Base-by-base conservation (phyloP, 2,888 invertebrate species). In the Linyphia triangularis region DNA sequence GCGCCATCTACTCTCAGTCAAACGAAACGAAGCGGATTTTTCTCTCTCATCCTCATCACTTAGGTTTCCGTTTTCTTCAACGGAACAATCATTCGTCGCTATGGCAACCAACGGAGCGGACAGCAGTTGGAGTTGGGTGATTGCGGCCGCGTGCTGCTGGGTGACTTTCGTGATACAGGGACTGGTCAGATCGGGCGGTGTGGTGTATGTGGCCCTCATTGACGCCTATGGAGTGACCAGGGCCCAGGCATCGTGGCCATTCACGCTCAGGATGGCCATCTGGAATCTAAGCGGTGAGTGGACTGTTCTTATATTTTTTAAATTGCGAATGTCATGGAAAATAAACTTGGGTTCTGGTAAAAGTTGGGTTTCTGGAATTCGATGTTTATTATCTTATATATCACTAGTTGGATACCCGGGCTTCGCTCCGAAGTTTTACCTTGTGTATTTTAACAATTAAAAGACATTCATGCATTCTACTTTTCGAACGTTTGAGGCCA, bases 101-200 rank as follows among this genome's bases (percentile, higher is more conserved):
- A 75, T 85, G 85, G 69, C 84, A 43, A 79, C 43, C n/a, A 26
- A 6, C 2, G 72, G 70, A 65, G 65, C 89, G 40, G 90, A 90
- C 51, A 85, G 82, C 13, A 61, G 75, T 1, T 90, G 90, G 89
- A 89, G 90, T 78, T 90, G 90, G 90, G 89, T 90, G 33, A 90
- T 90, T 10, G 90, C 90, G 13, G 79, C 61, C 10, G 88, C 90
- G 0, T 90, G 89, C 79, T 90, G 89, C n/a, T 83, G 83, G 82
- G 84, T 90, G 24, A 90, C 89, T 67, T 90, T 89, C 13, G 85
- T 90, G 1, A 90, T 89, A 7, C 90, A 90, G 69, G 90, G 90
- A 6, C 65, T 90, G 24, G 85, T 90, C 9, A 43, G 90, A 19
- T 88, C 88, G n/a, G 88, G 83, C 33, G 90, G 90, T 16, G 90